Percentiles rank a stretch among this genome's conserved stretches.
Conservation (phyloP, 2,797 vertebrate species). For the Phrynocephalus guinanensis region DNA sequence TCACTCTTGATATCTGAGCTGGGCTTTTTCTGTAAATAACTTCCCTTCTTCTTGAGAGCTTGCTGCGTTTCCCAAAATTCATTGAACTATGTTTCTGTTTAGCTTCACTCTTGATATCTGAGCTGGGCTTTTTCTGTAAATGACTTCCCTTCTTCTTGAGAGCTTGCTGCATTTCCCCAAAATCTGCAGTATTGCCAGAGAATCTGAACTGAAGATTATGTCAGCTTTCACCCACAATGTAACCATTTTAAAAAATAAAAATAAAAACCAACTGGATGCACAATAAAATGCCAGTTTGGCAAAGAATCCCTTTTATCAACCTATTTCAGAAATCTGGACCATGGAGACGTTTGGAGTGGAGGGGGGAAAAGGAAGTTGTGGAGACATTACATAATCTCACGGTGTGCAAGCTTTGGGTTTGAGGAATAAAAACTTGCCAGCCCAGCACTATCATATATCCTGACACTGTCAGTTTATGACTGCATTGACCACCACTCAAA, state of each 20-base stretch:
- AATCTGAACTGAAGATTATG: too few relatives aligned
- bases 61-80: background rate
- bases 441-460: background rate
- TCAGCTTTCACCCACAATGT: too few relatives aligned
- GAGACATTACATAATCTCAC: background rate
- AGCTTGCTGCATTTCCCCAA: too few relatives aligned
- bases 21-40: too few relatives aligned
- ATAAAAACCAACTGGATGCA: background rate
- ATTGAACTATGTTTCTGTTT: background rate
- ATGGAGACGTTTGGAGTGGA: background rate
- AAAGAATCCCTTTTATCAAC: background rate
- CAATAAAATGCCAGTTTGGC: background rate
- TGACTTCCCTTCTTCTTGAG: too few relatives aligned
- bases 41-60: too few relatives aligned
- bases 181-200: too few relatives aligned
- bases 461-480: background rate
- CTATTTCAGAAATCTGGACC: background rate
- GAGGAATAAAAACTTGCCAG: conserved; percentile 5
- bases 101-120: too few relatives aligned
- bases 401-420: background rate
- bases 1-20: too few relatives aligned
- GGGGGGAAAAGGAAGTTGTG: background rate
- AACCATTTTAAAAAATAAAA: too few relatives aligned
- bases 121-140: too few relatives aligned
- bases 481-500: background rate